Percentiles rank a stretch among this genome's conserved stretches.
Conservation (phyloP, 2,113 vertebrate genomes). For the Dipodomys stephensi region DNA sequence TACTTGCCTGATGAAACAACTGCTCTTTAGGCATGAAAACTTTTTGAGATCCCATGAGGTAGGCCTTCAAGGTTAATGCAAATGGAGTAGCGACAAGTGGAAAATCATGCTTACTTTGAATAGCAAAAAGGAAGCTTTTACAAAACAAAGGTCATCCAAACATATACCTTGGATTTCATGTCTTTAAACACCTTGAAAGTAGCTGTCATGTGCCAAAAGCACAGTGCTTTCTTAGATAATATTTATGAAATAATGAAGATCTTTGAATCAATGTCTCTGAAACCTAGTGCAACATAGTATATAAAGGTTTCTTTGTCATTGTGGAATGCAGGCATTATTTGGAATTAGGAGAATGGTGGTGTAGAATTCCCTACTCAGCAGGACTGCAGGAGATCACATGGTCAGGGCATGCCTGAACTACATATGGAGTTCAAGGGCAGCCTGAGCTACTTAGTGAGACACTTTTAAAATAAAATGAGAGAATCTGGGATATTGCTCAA, state of each 20-base stretch:
- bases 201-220: background rate
- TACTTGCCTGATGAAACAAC: background rate
- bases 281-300: background rate
- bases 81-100: background rate
- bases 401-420: no score
- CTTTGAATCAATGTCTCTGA: background rate
- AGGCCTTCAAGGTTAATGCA: background rate
- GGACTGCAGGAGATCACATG: no score
- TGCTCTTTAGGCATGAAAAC: background rate
- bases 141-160: background rate
- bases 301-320: background rate
- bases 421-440: no score
- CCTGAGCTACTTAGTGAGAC: no score
- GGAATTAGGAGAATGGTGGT: background rate
- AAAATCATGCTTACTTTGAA: background rate
- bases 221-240: background rate
- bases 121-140: background rate
- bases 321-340: background rate
- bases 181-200: background rate
- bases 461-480: no score
- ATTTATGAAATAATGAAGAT: background rate
- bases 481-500: no score
- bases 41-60: background rate
- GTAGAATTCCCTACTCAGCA: no score
- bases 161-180: background rate